A percentile compares a stretch with the other conserved stretches of the same genome.
Evolutionary conservation across 2,797 vertebrate genomes (phyloP).

Genomic region (Lepus oiostolus): DNA sequence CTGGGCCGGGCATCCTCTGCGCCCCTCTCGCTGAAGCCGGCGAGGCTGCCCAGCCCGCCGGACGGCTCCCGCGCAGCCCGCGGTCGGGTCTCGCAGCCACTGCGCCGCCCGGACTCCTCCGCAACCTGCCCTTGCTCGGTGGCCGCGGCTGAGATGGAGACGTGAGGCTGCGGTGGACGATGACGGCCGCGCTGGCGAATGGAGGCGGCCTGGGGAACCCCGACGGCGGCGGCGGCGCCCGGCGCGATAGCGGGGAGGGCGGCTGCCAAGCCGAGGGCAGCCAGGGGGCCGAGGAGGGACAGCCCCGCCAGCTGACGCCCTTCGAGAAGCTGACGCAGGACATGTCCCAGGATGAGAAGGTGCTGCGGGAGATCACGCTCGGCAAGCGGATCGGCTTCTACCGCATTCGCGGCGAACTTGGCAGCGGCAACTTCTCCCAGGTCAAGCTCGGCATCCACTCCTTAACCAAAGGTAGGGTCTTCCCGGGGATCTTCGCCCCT

Average conservation of each 20-base stretch:
- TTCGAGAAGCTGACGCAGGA: slow-evolving; percentile 96
- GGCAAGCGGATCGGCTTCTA: slow-evolving; percentile 98
- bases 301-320: slow-evolving; percentile 91
- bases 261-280: slow-evolving; percentile 78
- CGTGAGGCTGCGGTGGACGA: slow-evolving; percentile 88
- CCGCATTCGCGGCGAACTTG: slow-evolving; percentile 96
- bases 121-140: neutral
- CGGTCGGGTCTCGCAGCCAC: neutral
- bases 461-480: slow-evolving; percentile 95
- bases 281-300: slow-evolving; percentile 90
- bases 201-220: slow-evolving; percentile 88
- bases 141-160: slow-evolving; percentile 76
- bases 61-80: neutral
- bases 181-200: slow-evolving; percentile 94
- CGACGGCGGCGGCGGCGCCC: slow-evolving; percentile 90
- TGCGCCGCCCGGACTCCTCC: neutral
- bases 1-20: neutral
- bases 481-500: neutral
- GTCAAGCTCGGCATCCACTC: slow-evolving; percentile 98
- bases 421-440: slow-evolving; percentile 98
- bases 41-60: neutral
- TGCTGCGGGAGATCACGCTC: slow-evolving; percentile 95
- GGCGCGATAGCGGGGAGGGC: slow-evolving; percentile 93
- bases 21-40: neutral
- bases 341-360: slow-evolving; percentile 97